Evolutionary conservation across 1,140 invertebrate species (phyloP), one percentile per base, ranked within the genome.

Genomic region (Zaprionus gabonicus): DNA sequence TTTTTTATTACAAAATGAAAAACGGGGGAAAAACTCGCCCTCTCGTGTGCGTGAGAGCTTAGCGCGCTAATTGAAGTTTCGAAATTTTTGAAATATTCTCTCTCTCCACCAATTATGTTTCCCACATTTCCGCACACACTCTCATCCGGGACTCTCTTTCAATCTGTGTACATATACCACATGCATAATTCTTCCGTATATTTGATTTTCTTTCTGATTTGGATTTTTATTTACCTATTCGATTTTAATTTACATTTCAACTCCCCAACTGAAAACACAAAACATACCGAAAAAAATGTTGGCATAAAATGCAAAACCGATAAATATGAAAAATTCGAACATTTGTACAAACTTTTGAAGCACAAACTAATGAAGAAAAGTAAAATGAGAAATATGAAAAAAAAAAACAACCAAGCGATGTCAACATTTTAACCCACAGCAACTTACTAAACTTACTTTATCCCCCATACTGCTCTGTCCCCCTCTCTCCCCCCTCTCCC

Each of bases 401-500:
- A 71, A 71, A 28, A 31, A 31, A 31, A 31, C 28, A 31, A 80
- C 66, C 87, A 92, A 92, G 91, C 91, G 91, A 92, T 92, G 91
- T 92, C 91, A 92, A 92, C 91, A 92, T 92, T 92, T 92, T 92
- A 86, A 70, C 76, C 84, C 82, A 88, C 81, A 83, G 69, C 9
- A 64, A 82, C 80, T 60, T 38, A 77, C 80, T 60, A 25, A 77
- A 72, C 58, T 64, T 60, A 72, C 58, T 64, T 60, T 59, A 44
- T 62, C 38, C 63, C 69, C 75, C 69, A 66, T 20, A 41, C 63
- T 67, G 25, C 31, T 25, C 53, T 4, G 36, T 28, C 13, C 46
- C 7, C 53, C 46, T 4, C 53, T 20, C 46, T 12, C 31, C 27
- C 9, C 6, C 44, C 20, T 20, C 20, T 20, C 20, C 27, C 66